These are phyloP conservation scores for Fragum fragum DNA, from an alignment of 2,888 invertebrate genomes.

Conservation along the genomic window DNA sequence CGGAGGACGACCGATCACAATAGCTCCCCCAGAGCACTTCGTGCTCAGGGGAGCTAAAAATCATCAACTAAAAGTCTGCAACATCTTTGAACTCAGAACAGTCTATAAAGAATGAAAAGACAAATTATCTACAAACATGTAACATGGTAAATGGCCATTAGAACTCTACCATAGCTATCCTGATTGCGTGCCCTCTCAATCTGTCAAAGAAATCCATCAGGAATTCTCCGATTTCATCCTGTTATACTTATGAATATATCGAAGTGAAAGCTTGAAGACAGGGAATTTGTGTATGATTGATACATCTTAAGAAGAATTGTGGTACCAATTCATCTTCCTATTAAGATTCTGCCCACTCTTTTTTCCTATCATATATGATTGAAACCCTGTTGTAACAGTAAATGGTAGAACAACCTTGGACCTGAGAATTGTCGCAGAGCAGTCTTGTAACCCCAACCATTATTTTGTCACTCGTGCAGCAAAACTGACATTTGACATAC, in stretches of 20 bases:
- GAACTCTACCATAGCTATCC: background rate
- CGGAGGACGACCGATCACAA: no score
- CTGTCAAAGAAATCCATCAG: background rate
- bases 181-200: constrained; percentile 6
- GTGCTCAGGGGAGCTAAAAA: no score
- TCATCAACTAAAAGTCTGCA: no score
- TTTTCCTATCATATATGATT: no score
- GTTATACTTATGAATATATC: constrained; percentile 12
- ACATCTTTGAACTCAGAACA: no score
- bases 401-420: background rate
- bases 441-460: no score
- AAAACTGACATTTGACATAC: background rate
- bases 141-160: background rate
- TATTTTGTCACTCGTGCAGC: no score
- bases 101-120: no score
- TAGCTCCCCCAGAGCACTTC: no score
- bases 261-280: background rate
- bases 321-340: constrained; percentile 1
- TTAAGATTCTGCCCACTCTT: no score
- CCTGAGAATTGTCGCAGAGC: no score
- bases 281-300: constrained; percentile 13
- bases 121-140: background rate
- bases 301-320: constrained; percentile 16
- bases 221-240: constrained; percentile 12
- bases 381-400: no score